phyloP scores from a whole-genome alignment of 2,888 invertebrate species.

The Zygogramma bicolorata region DNA sequence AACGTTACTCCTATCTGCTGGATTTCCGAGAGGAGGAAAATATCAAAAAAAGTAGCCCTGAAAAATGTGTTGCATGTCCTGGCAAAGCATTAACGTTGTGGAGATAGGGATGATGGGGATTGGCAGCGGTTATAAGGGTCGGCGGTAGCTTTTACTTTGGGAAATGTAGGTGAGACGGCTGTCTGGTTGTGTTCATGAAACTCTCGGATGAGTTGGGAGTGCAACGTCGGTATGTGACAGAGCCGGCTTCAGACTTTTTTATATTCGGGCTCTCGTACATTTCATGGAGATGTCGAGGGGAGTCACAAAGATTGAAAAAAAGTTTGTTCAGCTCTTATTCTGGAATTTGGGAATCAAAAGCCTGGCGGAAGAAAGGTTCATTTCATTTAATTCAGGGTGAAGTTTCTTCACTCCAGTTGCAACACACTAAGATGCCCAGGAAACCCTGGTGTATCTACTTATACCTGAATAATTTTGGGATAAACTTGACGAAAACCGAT shows the following conservation, averaged over 20 bases:
- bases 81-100: background rate
- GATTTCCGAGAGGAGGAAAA: background rate
- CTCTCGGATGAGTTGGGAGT: background rate
- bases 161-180: background rate
- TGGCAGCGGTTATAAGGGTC: constrained; percentile 7
- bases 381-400: too few species aligned
- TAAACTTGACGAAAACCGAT: too few species aligned
- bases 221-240: background rate
- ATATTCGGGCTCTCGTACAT: background rate
- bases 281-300: too few species aligned
- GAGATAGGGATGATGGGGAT: background rate
- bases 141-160: background rate
- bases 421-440: too few species aligned
- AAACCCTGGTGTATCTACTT: too few species aligned
- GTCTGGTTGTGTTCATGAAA: background rate
- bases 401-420: too few species aligned
- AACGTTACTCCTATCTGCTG: background rate
- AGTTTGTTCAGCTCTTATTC: too few species aligned
- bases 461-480: too few species aligned
- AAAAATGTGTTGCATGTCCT: background rate
- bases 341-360: too few species aligned
- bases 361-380: too few species aligned
- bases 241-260: background rate
- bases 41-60: background rate
- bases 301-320: too few species aligned